These are phyloP conservation scores for Hermodice carunculata DNA, from an alignment of 2,888 invertebrate genomes.

Conservation along the genomic window DNA sequence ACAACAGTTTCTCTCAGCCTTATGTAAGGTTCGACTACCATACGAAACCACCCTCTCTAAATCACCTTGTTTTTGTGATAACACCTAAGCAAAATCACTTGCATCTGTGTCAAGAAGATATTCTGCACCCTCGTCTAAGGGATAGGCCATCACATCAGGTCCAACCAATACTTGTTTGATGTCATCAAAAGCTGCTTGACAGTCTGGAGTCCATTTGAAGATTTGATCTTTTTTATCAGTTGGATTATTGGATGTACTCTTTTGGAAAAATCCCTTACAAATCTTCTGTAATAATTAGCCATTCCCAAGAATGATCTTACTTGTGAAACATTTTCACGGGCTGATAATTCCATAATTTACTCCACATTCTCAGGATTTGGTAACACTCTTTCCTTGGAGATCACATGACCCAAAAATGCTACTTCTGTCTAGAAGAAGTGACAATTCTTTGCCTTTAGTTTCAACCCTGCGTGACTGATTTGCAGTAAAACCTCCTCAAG, in stretches of 20 bases:
- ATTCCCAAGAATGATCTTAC: no score
- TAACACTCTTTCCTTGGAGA: neutral
- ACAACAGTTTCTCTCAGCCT: conserved; percentile 11
- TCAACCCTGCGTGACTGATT: neutral
- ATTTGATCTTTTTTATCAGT: conserved; percentile 11
- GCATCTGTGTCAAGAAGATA: no score
- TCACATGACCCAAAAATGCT: neutral
- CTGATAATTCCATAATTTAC: no score
- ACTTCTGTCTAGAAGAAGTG: neutral
- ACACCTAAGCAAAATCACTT: no score
- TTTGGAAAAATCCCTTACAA: neutral
- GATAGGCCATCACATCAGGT: no score
- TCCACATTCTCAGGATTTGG: no score
- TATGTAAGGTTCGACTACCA: neutral
- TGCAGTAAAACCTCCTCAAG: no score
- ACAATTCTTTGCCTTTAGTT: conserved; percentile 7
- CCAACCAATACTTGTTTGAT: no score
- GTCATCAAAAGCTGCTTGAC: no score
- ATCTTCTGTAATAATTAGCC: conserved; percentile 6
- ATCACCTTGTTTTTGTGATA: conserved; percentile 15
- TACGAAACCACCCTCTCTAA: conserved; percentile 12
- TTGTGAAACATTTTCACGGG: no score
- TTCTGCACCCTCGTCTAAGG: no score
- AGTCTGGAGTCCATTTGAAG: no score
- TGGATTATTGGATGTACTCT: conserved; percentile 9